Conservation (phyloP, 2,797 vertebrate genomes). For the Sebastes ruberrimus region DNA sequence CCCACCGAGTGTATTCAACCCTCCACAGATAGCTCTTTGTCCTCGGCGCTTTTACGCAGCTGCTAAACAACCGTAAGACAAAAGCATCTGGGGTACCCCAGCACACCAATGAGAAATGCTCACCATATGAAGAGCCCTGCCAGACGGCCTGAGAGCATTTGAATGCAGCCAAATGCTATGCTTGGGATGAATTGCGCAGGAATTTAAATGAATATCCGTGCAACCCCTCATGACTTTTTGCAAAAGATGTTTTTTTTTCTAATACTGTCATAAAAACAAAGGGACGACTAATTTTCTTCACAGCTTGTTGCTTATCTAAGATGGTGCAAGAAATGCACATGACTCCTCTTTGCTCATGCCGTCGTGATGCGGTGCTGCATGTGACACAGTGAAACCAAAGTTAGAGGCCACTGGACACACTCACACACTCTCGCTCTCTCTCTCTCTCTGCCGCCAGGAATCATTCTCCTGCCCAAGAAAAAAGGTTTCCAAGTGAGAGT, state of each 20-base stretch:
- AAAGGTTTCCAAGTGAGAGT: constrained; percentile 58
- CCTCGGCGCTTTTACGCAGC: constrained; percentile 80
- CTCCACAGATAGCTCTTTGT: constrained; percentile 94
- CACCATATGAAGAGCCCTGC: constrained; percentile 75
- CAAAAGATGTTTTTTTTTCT: background rate
- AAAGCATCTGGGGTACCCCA: constrained; percentile 86
- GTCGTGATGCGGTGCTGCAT: constrained; percentile 46
- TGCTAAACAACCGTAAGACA: constrained; percentile 85
- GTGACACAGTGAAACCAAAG: constrained; percentile 50
- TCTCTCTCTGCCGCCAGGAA: constrained; percentile 25
- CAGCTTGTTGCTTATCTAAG: constrained; percentile 14
- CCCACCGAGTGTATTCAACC: constrained; percentile 88
- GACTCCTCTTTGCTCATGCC: constrained; percentile 46
- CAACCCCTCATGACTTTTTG: constrained; percentile 33
- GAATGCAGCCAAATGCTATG: constrained; percentile 56
- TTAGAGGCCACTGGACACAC: constrained; percentile 30
- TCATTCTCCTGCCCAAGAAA: constrained; percentile 40
- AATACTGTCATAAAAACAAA: background rate
- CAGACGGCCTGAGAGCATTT: constrained; percentile 68
- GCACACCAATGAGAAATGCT: constrained; percentile 81
- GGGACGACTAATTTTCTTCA: constrained; percentile 9
- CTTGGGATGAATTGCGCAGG: constrained; percentile 52
- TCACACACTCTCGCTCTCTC: constrained; percentile 24
- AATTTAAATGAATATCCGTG: constrained; percentile 54
- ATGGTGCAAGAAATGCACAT: constrained; percentile 46